A percentile compares a stretch with the other conserved stretches of the same genome.
Evolutionary conservation across 2,888 invertebrate species (phyloP).

Genomic region (Leucophora obtusa): DNA sequence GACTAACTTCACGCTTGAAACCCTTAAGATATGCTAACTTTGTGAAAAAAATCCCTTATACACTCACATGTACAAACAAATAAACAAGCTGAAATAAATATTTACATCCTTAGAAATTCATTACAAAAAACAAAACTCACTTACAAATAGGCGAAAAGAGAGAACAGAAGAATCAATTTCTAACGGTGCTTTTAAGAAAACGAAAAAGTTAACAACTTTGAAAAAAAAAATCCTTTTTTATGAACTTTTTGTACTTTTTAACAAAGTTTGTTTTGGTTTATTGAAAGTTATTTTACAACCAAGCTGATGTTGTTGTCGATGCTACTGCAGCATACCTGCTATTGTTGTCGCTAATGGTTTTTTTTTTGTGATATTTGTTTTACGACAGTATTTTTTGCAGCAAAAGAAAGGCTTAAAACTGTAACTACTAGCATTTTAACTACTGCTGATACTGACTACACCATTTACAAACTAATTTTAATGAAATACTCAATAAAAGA

Average conservation of each 20-base stretch:
- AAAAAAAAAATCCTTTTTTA: not conserved
- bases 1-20: conserved; percentile 29
- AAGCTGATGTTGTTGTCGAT: not conserved
- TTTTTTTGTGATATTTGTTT: not conserved
- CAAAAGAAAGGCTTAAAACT: not conserved
- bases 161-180: conserved; percentile 12
- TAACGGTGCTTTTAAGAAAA: conserved; percentile 21
- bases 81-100: conserved; percentile 1
- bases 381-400: not conserved
- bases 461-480: no score
- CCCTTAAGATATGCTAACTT: conserved; percentile 35
- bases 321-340: not conserved
- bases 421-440: no score
- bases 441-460: no score
- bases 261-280: conserved; percentile 24
- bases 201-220: not conserved
- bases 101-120: not conserved
- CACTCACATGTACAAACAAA: no score
- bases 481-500: no score
- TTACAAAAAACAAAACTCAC: not conserved
- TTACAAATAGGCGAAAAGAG: not conserved
- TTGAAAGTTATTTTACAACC: conserved; percentile 10
- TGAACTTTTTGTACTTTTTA: not conserved
- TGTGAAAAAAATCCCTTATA: not conserved
- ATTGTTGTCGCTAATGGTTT: conserved; percentile 3